Conservation (phyloP, 2,797 vertebrate genomes). For the Pseudopleuronectes americanus region DNA sequence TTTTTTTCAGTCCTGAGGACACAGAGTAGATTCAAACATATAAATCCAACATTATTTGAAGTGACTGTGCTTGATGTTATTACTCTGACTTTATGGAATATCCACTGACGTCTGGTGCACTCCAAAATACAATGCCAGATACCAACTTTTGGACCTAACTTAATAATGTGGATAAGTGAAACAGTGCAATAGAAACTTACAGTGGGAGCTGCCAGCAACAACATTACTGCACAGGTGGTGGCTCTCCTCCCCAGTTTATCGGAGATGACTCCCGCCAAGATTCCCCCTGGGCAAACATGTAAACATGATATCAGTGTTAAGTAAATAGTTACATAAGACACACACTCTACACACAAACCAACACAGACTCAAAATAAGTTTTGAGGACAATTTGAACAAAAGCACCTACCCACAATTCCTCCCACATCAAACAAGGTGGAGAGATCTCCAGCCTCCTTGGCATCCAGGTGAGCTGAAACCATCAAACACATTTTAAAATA, state of each 20-base stretch:
- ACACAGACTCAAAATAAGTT: not conserved
- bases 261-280: constrained; percentile 91
- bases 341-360: not conserved
- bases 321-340: not conserved
- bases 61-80: not conserved
- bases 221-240: constrained; percentile 93
- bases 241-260: constrained; percentile 91
- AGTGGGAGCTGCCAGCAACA: constrained; percentile 91
- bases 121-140: not conserved
- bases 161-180: not conserved
- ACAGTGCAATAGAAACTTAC: constrained; percentile 74
- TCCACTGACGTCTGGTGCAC: not conserved
- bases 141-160: not conserved
- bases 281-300: constrained; percentile 80
- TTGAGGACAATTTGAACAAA: not conserved
- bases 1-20: too few relatives aligned
- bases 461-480: constrained; percentile 88
- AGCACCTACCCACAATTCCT: constrained; percentile 90
- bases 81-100: not conserved
- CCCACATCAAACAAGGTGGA: constrained; percentile 96
- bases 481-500: not conserved
- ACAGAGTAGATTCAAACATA: not conserved
- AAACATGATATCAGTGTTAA: too few relatives aligned
- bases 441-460: constrained; percentile 91
- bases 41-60: not conserved